Conservation (phyloP, 2,888 invertebrate genomes). For the Coenonympha glycerion region DNA sequence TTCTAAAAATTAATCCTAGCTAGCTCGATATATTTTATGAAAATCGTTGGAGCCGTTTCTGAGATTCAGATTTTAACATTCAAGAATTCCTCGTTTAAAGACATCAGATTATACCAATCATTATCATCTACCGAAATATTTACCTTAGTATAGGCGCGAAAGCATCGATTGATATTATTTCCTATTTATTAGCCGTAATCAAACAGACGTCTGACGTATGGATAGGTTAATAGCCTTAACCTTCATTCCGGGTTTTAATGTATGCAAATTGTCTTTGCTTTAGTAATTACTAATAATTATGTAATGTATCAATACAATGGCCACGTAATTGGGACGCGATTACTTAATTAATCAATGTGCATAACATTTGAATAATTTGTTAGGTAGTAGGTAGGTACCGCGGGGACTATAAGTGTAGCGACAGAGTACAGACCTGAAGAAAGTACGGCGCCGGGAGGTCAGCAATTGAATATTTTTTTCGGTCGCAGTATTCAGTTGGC, state of each 20-base stretch:
- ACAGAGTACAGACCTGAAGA: too few relatives aligned
- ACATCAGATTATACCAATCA: too few relatives aligned
- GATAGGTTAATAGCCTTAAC: conserved; percentile 11
- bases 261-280: conserved; percentile 7
- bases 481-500: too few relatives aligned
- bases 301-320: conserved; percentile 6
- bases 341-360: conserved; percentile 13
- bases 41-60: too few relatives aligned
- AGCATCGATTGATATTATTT: neutral
- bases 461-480: too few relatives aligned
- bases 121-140: neutral
- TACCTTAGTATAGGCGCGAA: neutral
- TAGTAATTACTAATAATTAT: conserved; percentile 9
- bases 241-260: conserved; percentile 6
- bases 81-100: too few relatives aligned
- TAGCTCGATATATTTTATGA: too few relatives aligned
- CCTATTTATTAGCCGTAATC: neutral
- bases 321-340: neutral
- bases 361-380: neutral
- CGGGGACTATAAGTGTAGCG: too few relatives aligned
- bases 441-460: too few relatives aligned
- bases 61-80: too few relatives aligned
- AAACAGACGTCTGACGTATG: neutral
- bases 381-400: too few relatives aligned
- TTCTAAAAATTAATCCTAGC: too few relatives aligned